Conservation (phyloP, 2,888 invertebrate genomes). For the Malthinus seriepunctatus region DNA sequence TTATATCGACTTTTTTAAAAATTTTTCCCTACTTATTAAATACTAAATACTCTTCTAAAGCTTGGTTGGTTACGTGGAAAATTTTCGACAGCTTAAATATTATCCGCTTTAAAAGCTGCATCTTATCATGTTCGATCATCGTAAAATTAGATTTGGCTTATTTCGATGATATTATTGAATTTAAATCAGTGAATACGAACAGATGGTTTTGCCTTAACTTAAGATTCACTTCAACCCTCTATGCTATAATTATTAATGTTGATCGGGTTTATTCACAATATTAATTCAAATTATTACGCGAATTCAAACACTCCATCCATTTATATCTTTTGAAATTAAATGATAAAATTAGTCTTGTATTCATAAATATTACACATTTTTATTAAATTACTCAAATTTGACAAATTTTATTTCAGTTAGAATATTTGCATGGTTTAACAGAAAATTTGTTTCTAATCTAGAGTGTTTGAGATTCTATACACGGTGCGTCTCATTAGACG, state of each 20-base stretch:
- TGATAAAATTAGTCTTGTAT: constrained; percentile 22
- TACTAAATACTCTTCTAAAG: neutral
- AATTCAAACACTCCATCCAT: constrained; percentile 16
- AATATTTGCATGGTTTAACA: no score
- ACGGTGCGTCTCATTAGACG: no score
- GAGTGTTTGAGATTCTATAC: no score
- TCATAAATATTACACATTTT: constrained; percentile 9
- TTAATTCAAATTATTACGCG: constrained; percentile 13
- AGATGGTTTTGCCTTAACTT: constrained; percentile 20
- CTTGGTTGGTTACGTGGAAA: neutral
- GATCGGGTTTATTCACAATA: constrained; percentile 24
- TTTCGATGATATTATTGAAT: constrained; percentile 31
- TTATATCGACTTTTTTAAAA: no score
- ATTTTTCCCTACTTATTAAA: no score
- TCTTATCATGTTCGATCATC: constrained; percentile 25
- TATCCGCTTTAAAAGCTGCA: constrained; percentile 12
- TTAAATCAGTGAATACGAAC: constrained; percentile 24
- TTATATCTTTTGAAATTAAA: constrained; percentile 9
- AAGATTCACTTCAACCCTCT: constrained; percentile 10
- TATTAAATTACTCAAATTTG: neutral
- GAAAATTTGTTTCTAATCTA: no score
- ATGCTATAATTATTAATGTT: constrained; percentile 25
- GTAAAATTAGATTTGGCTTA: constrained; percentile 29
- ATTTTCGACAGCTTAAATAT: constrained; percentile 3
- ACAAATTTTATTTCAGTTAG: no score